Conservation (phyloP, 2,113 vertebrate genomes). For the Dascyllus trimaculatus region DNA sequence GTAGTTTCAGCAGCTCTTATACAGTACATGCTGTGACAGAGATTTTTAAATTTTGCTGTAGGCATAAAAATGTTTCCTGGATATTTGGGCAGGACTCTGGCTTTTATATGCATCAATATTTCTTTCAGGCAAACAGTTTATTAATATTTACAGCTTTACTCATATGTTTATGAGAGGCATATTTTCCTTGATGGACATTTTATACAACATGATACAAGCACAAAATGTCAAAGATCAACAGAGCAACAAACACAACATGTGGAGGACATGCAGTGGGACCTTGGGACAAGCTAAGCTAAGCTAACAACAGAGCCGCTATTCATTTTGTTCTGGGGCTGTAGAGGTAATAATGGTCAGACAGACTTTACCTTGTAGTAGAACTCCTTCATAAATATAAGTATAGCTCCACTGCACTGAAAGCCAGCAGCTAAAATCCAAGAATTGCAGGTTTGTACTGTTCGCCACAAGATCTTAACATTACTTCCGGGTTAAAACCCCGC, state of each 20-base stretch:
- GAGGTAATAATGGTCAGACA: neutral
- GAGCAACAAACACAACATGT: neutral
- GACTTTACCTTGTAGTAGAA: conserved; percentile 27
- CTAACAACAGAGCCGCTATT: conserved; percentile 26
- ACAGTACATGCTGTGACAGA: too few species aligned
- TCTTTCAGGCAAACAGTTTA: neutral
- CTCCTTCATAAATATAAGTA: conserved; percentile 19
- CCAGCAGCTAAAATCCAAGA: neutral
- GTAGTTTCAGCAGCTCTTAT: too few species aligned
- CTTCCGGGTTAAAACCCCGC: conserved; percentile 40
- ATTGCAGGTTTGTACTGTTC: neutral
- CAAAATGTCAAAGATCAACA: neutral
- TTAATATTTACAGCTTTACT: too few species aligned
- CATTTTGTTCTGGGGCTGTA: neutral
- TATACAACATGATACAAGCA: neutral
- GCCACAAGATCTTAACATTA: neutral
- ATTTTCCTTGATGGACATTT: neutral
- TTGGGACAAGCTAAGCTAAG: conserved; percentile 48
- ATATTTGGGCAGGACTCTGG: too few species aligned
- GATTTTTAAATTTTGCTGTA: too few species aligned
- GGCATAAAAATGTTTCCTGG: too few species aligned
- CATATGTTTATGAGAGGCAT: neutral
- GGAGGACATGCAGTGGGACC: conserved; percentile 48
- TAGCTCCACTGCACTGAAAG: neutral
- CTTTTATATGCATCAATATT: neutral